phyloP scores from a whole-genome alignment of 2,797 vertebrate genomes.

The Danionella dracula region DNA sequence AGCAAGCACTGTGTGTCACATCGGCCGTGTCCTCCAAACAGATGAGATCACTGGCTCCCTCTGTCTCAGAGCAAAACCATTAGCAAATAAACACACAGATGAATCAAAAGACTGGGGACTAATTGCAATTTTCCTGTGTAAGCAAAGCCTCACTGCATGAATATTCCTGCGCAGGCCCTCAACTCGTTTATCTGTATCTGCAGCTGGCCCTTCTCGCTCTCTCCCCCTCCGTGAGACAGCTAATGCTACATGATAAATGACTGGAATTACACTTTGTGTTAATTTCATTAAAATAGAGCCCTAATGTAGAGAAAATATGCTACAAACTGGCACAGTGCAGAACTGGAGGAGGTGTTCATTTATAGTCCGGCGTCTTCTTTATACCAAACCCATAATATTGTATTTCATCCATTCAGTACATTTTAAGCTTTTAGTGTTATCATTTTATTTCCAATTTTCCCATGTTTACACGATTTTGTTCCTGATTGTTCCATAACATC shows the following conservation, averaged over 20 bases:
- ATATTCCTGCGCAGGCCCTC: constrained; percentile 7
- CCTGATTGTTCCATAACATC: no score
- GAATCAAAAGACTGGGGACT: constrained; percentile 28
- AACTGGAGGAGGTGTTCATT: not conserved
- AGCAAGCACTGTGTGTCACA: not conserved
- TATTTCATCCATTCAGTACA: no score
- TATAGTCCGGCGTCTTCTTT: not conserved
- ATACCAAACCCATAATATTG: no score
- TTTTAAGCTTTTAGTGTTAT: no score
- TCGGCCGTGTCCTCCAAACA: constrained; percentile 27
- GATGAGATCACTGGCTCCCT: constrained; percentile 29
- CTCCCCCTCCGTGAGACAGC: constrained; percentile 6
- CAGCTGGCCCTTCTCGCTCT: constrained; percentile 15
- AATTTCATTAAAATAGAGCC: constrained; percentile 14
- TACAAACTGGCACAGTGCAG: not conserved
- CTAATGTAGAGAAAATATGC: constrained; percentile 1
- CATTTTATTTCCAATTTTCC: no score
- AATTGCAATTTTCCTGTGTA: constrained; percentile 33
- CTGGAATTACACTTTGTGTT: constrained; percentile 8
- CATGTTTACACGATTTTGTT: no score
- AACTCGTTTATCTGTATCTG: constrained; percentile 18
- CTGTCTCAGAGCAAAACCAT: constrained; percentile 14
- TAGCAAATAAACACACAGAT: constrained; percentile 34
- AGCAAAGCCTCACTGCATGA: constrained; percentile 25
- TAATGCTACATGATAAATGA: constrained; percentile 21